phyloP scores from a whole-genome alignment of 2,888 invertebrate species.

The Pyrrhia umbra region DNA sequence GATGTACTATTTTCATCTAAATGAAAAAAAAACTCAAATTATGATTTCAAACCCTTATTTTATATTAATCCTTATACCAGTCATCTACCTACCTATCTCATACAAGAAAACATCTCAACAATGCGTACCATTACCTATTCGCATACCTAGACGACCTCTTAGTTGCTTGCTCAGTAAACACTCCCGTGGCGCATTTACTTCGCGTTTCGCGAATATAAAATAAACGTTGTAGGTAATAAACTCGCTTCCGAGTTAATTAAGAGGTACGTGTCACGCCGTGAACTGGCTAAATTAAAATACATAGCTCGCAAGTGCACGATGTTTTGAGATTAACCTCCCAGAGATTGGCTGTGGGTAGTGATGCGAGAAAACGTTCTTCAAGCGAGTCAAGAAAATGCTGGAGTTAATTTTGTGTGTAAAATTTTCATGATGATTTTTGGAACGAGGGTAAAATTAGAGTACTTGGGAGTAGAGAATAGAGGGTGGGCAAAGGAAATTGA shows the following conservation, averaged over 20 bases:
- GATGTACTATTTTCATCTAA: too few relatives aligned
- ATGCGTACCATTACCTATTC: constrained; percentile 17
- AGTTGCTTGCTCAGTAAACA: constrained; percentile 50
- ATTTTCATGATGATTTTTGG: constrained; percentile 61
- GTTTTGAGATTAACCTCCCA: constrained; percentile 64
- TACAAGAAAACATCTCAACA: constrained; percentile 19
- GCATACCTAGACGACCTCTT: constrained; percentile 36
- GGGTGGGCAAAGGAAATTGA: constrained; percentile 29
- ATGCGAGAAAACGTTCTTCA: constrained; percentile 53
- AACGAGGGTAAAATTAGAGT: constrained; percentile 39
- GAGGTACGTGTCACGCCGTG: constrained; percentile 66
- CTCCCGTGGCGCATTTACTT: constrained; percentile 53
- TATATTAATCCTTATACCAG: too few relatives aligned
- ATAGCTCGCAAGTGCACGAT: constrained; percentile 63
- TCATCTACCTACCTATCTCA: constrained; percentile 21
- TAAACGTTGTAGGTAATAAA: constrained; percentile 69
- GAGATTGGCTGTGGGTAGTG: constrained; percentile 58
- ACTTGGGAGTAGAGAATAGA: constrained; percentile 19
- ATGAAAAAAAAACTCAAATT: too few relatives aligned
- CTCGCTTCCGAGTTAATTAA: constrained; percentile 71
- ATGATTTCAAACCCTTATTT: too few relatives aligned
- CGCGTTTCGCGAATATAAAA: constrained; percentile 63
- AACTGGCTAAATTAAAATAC: constrained; percentile 71
- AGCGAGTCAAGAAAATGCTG: constrained; percentile 41
- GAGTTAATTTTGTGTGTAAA: constrained; percentile 57